Conservation (phyloP, 2,888 invertebrate species). For the Zhuqinia jingwanae region DNA sequence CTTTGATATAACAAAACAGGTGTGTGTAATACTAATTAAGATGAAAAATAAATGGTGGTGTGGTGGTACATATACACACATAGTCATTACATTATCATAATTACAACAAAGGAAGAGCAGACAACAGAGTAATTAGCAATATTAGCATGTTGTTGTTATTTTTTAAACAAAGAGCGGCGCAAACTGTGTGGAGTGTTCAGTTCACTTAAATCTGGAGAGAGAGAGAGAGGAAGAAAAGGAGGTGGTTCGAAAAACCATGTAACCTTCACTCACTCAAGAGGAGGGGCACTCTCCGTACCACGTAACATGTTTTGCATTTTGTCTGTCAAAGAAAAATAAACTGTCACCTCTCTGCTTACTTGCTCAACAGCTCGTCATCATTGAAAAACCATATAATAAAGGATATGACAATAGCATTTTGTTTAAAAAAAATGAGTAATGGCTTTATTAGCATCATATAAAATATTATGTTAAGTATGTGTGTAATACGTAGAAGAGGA, state of each 20-base stretch:
- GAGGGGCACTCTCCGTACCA: no score
- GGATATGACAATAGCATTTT: not conserved
- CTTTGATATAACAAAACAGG: not conserved
- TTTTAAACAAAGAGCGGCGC: no score
- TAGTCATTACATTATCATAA: not conserved
- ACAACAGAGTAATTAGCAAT: conserved; percentile 5
- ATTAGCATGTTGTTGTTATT: not conserved
- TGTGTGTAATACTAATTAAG: conserved; percentile 21
- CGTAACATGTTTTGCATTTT: no score
- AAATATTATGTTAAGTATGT: no score
- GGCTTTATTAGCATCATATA: not conserved
- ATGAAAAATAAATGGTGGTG: no score
- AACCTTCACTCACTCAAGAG: conserved; percentile 13
- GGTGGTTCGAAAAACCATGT: conserved; percentile 25
- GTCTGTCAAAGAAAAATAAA: no score
- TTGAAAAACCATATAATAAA: not conserved
- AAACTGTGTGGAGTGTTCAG: no score
- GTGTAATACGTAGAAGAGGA: not conserved
- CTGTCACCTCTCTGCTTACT: not conserved
- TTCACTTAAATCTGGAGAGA: not conserved
- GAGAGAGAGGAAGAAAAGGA: not conserved
- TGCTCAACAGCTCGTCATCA: not conserved
- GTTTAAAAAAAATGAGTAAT: not conserved
- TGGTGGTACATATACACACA: no score
- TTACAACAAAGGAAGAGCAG: not conserved